Evolutionary conservation across 1,140 invertebrate species (phyloP), one percentile per base, ranked within the genome.

Genomic region (Temnothorax longispinosus): DNA sequence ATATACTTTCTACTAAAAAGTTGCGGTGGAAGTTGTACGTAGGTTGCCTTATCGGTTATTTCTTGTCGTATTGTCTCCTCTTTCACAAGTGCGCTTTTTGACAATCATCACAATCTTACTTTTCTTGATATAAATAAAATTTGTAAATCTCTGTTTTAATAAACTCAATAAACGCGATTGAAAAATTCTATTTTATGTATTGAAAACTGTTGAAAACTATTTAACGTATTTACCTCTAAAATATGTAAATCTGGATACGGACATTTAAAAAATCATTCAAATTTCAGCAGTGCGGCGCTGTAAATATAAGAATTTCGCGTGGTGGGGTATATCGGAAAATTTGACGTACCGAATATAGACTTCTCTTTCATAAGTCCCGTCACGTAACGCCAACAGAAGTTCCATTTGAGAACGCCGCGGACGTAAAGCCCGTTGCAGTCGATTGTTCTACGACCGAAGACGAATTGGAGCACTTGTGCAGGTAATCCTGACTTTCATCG

Each of bases 401-500:
- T 84, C 41, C 41, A 60, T 74, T 74, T 60, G 80, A 84, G 54
- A 84, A 44, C 54, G 18, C 52, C 41, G 41, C 54, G 80, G 27
- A 50, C 80, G 80, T 72, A 82, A 75, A 84, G 69, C 80, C 54
- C 80, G 69, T 56, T 75, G 80, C 80, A 84, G 69, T 84, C 80
- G 80, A 84, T 84, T 84, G 80, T 84, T 84, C 80, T 60, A 84
- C 80, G 54, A 58, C 80, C 67, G 67, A 75, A 84, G 80, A 84
- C 80, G 80, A 84, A 84, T 84, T 84, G 80, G 80, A 75, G 69
- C 80, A 84, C 80, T 84, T 84, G 80, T 72, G 56, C 80, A 75
- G 80, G 80, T 84, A 84, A 84, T 84, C 80, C 80, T 75, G 80
- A 84, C 80, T 84, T 84, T 84, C 69, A 84, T 84, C 80, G 80